These are phyloP conservation scores for Sphaerophoria rueppellii DNA, from an alignment of 2,888 invertebrate species.

Conservation along the genomic window DNA sequence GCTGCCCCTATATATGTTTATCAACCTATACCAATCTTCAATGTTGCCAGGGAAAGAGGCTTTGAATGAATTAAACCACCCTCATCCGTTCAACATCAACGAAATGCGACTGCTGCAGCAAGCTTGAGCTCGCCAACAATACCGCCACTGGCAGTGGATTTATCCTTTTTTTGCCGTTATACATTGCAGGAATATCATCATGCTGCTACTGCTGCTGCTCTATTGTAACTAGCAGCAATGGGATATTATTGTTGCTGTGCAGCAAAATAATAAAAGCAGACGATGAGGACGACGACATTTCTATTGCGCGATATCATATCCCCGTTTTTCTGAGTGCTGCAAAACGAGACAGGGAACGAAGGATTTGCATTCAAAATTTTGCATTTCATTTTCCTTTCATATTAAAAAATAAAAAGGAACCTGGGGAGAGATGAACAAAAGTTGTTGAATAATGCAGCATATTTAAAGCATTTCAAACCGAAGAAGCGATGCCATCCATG, in stretches of 20 bases:
- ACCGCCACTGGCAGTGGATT: conserved; percentile 39
- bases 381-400: conserved; percentile 66
- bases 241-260: conserved; percentile 28
- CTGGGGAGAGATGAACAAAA: conserved; percentile 4
- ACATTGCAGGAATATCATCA: conserved; percentile 22
- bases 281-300: conserved; percentile 46
- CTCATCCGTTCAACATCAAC: conserved; percentile 6
- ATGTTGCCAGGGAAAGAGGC: neutral
- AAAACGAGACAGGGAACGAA: conserved; percentile 2
- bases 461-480: conserved; percentile 25
- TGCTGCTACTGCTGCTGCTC: conserved; percentile 4
- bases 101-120: neutral
- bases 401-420: conserved; percentile 36
- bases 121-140: conserved; percentile 10
- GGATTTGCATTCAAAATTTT: conserved; percentile 56
- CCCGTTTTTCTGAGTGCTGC: neutral
- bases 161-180: conserved; percentile 31
- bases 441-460: conserved; percentile 37
- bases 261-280: conserved; percentile 21
- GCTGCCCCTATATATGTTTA: neutral
- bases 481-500: neutral
- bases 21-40: neutral
- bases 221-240: conserved; percentile 22
- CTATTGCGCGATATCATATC: conserved; percentile 36
- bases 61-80: conserved; percentile 43